A percentile compares a stretch with the other conserved stretches of the same genome.
Conservation (phyloP, 2,113 vertebrate species). For the Rhadina sibilatrix region DNA sequence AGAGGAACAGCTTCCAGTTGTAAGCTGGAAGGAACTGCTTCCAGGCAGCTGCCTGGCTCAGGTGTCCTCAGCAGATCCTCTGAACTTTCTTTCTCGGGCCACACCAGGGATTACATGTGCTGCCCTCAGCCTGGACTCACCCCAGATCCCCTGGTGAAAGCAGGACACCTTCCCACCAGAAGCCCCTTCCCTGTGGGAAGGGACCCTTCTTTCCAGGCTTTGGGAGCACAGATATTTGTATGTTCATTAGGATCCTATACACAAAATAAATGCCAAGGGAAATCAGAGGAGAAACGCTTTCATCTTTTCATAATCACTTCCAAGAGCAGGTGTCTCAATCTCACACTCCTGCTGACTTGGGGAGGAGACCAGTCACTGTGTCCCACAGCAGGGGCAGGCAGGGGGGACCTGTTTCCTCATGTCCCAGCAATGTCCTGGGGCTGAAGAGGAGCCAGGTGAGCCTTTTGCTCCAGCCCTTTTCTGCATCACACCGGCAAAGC, state of each 20-base stretch:
- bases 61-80: background rate
- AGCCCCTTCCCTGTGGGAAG: background rate
- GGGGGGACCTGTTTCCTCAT: background rate
- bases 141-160: background rate
- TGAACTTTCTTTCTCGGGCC: background rate
- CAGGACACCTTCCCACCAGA: rapidly evolving
- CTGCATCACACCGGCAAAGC: background rate
- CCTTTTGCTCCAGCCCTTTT: background rate
- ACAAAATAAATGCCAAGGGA: background rate
- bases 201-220: background rate
- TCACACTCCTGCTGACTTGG: background rate
- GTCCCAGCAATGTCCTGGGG: background rate
- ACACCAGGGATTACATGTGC: background rate
- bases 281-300: background rate
- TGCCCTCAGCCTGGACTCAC: background rate
- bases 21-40: background rate
- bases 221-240: background rate
- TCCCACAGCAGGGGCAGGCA: background rate
- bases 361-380: rapidly evolving
- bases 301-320: conserved; percentile 12
- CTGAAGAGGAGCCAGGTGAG: background rate
- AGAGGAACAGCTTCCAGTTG: background rate
- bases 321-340: background rate
- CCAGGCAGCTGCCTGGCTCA: background rate
- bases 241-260: background rate